Percentiles rank a stretch among this genome's conserved stretches.
These are phyloP conservation scores for Morpho achilles DNA, from an alignment of 2,888 invertebrate species.

Conservation along the genomic window DNA sequence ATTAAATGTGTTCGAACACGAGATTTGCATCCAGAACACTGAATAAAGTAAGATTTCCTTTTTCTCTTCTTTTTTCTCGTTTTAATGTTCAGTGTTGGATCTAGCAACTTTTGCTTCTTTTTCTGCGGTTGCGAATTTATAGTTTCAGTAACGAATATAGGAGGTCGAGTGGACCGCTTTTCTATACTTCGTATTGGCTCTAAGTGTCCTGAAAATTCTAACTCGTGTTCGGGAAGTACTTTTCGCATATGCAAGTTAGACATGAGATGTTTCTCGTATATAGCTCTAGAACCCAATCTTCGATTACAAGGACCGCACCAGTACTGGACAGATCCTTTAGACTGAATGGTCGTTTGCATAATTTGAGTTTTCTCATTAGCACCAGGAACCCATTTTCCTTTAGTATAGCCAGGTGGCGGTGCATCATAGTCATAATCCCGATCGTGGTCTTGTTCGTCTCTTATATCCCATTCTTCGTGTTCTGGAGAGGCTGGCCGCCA, in stretches of 20 bases:
- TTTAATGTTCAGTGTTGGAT: conserved; percentile 39
- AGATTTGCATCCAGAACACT: conserved; percentile 86
- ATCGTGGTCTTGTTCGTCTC: conserved; percentile 69
- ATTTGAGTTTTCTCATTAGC: conserved; percentile 74
- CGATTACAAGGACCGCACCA: conserved; percentile 91
- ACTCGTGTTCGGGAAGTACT: conserved; percentile 82
- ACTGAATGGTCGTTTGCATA: conserved; percentile 73
- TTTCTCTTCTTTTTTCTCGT: conserved; percentile 64
- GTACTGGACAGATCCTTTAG: conserved; percentile 80
- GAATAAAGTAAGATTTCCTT: conserved; percentile 79
- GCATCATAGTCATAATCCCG: conserved; percentile 74
- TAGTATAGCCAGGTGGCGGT: conserved; percentile 85
- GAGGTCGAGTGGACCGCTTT: conserved; percentile 57
- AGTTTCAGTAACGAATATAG: conserved; percentile 51
- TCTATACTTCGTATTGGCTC: conserved; percentile 48
- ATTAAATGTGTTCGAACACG: conserved; percentile 83
- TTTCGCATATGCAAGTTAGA: conserved; percentile 85
- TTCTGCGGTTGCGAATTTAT: conserved; percentile 43
- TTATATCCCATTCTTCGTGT: conserved; percentile 77
- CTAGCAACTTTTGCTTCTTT: conserved; percentile 36
- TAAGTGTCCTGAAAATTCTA: conserved; percentile 80
- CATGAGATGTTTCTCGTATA: conserved; percentile 87
- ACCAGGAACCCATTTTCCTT: conserved; percentile 91
- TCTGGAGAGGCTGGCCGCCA: conserved; percentile 70
- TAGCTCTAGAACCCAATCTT: conserved; percentile 83